Conservation (phyloP, 2,888 invertebrate species). For the Ichneumon xanthorius region DNA sequence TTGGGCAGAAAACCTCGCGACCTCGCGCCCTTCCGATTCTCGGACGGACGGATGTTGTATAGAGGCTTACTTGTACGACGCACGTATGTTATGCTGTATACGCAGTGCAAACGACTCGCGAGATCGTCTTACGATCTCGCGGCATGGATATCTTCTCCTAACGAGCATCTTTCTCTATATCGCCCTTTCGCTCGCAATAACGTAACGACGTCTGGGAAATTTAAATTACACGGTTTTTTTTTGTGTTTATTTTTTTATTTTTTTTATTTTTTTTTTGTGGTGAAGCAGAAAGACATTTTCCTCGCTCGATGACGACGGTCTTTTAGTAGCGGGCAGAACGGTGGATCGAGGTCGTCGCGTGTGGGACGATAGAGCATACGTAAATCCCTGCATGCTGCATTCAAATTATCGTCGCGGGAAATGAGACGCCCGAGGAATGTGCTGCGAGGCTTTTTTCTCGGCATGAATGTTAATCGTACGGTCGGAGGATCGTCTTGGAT, state of each 20-base stretch:
- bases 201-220: slow-evolving; percentile 62
- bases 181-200: slow-evolving; percentile 40
- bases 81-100: slow-evolving; percentile 36
- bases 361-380: slow-evolving; percentile 46
- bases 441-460: slow-evolving; percentile 11
- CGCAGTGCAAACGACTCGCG: slow-evolving; percentile 51
- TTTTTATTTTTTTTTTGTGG: neutral
- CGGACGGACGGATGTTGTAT: slow-evolving; percentile 1
- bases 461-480: neutral
- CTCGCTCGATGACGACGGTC: slow-evolving; percentile 3
- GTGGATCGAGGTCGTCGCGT: slow-evolving; percentile 51
- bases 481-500: no score
- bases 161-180: slow-evolving; percentile 49
- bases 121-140: slow-evolving; percentile 57
- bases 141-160: slow-evolving; percentile 53
- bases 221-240: slow-evolving; percentile 56
- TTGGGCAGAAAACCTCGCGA: no score
- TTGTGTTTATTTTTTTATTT: no score
- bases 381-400: slow-evolving; percentile 24
- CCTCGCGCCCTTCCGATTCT: neutral
- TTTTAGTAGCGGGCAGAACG: neutral
- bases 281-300: slow-evolving; percentile 28
- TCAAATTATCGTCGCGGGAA: slow-evolving; percentile 20
- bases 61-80: neutral
- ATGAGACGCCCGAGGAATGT: slow-evolving; percentile 12